A percentile compares a stretch with the other conserved stretches of the same genome.
Evolutionary conservation across 1,140 invertebrate genomes (phyloP).

Genomic region (Nomia melanderi): DNA sequence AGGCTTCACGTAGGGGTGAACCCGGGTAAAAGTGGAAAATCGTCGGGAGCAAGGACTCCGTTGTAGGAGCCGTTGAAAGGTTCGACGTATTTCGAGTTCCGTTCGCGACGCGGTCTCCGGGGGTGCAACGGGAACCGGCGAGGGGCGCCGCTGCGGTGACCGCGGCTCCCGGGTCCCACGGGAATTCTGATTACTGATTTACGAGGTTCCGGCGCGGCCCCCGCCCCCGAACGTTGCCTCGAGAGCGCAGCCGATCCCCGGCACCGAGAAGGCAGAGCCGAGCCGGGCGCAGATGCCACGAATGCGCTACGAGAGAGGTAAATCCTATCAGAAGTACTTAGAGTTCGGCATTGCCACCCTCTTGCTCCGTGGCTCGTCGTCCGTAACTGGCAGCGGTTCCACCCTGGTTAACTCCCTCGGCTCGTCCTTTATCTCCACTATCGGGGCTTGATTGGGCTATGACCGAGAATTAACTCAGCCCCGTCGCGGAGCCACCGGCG

Average conservation of each 20-base stretch:
- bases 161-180: slow-evolving; percentile 39
- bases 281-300: slow-evolving; percentile 59
- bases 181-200: slow-evolving; percentile 78
- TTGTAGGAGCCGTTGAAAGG: not conserved
- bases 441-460: slow-evolving; percentile 52
- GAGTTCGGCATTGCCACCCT: slow-evolving; percentile 71
- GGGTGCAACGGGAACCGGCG: too few relatives aligned
- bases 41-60: not conserved
- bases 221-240: slow-evolving; percentile 28
- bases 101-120: slow-evolving; percentile 16
- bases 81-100: slow-evolving; percentile 34
- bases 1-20: too few relatives aligned
- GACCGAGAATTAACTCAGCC: slow-evolving; percentile 51
- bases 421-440: slow-evolving; percentile 45
- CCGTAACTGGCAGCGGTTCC: slow-evolving; percentile 62
- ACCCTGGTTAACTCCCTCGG: slow-evolving; percentile 59
- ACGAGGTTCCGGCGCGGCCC: slow-evolving; percentile 67
- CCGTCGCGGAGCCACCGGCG: not conserved
- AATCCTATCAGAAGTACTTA: slow-evolving; percentile 79
- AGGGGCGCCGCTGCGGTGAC: slow-evolving; percentile 30
- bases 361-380: slow-evolving; percentile 55
- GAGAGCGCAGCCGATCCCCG: slow-evolving; percentile 63
- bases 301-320: slow-evolving; percentile 60
- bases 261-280: slow-evolving; percentile 55
- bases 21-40: not conserved